A percentile compares a stretch with the other conserved stretches of the same genome.
Evolutionary conservation across 2,888 invertebrate genomes (phyloP).

Genomic region (Paralinhomoeus sp.): DNA sequence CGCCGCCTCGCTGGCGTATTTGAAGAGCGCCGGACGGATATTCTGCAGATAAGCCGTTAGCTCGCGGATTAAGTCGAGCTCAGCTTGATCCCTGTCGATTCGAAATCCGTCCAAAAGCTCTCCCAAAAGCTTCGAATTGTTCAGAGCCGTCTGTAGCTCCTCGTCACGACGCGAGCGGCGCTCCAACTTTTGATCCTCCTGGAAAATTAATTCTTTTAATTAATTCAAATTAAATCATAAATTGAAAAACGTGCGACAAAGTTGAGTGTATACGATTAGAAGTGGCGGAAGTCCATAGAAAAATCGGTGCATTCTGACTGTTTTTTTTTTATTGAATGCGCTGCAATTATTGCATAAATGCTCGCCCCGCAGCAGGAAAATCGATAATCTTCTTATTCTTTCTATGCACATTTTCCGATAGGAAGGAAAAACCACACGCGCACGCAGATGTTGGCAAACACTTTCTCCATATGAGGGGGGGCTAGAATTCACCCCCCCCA

Average conservation of each 20-base stretch:
- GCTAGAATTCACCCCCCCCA: no score
- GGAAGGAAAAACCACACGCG: no score
- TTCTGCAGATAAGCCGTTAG: constrained; percentile 10
- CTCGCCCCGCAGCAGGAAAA: no score
- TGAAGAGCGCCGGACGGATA: constrained; percentile 13
- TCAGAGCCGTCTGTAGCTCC: constrained; percentile 57
- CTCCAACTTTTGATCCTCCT: constrained; percentile 65
- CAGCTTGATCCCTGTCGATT: neutral
- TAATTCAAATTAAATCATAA: neutral
- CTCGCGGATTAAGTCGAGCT: neutral
- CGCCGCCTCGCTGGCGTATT: constrained; percentile 17
- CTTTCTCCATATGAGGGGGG: no score
- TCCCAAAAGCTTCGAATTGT: constrained; percentile 53
- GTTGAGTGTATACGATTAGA: no score
- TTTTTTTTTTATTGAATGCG: no score
- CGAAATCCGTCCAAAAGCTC: constrained; percentile 45
- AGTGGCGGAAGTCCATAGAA: no score
- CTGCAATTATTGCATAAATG: no score
- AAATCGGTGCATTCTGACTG: no score
- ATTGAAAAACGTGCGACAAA: neutral
- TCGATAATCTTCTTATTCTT: no score
- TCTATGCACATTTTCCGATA: no score
- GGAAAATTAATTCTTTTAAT: constrained; percentile 2
- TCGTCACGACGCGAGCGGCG: constrained; percentile 47
- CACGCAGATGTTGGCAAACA: no score